These are phyloP conservation scores for Setipinna tenuifilis DNA, from an alignment of 2,797 vertebrate genomes.

Conservation along the genomic window DNA sequence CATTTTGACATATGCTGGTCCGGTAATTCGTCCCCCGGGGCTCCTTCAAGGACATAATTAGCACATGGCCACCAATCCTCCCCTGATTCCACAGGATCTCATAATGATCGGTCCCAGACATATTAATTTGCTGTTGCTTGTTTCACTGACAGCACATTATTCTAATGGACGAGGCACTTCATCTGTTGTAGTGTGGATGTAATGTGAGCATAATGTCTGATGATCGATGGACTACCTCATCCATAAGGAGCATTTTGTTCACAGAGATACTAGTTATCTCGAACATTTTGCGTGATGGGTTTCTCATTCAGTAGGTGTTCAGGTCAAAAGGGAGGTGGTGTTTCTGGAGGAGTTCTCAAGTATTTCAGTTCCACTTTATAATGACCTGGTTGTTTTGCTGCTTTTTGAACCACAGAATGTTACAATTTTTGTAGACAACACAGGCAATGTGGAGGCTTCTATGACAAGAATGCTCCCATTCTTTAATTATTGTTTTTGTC, in stretches of 20 bases:
- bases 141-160: conserved; percentile 1
- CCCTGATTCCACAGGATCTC: neutral
- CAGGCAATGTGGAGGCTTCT: neutral
- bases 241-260: conserved; percentile 3
- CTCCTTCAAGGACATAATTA: conserved; percentile 11
- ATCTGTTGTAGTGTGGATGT: neutral
- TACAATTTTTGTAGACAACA: neutral
- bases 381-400: neutral
- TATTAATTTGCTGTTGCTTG: conserved; percentile 11
- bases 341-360: neutral
- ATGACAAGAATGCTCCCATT: conserved; percentile 6
- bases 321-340: neutral
- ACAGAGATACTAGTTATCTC: neutral
- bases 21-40: neutral
- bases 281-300: neutral
- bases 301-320: neutral
- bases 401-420: neutral
- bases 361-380: neutral
- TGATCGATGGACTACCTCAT: conserved; percentile 8
- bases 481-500: conserved; percentile 18
- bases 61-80: neutral
- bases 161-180: conserved; percentile 13
- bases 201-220: conserved; percentile 10
- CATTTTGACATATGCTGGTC: conserved; percentile 6
- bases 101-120: conserved; percentile 16